phyloP scores from a whole-genome alignment of 2,113 vertebrate genomes.

The human region DNA sequence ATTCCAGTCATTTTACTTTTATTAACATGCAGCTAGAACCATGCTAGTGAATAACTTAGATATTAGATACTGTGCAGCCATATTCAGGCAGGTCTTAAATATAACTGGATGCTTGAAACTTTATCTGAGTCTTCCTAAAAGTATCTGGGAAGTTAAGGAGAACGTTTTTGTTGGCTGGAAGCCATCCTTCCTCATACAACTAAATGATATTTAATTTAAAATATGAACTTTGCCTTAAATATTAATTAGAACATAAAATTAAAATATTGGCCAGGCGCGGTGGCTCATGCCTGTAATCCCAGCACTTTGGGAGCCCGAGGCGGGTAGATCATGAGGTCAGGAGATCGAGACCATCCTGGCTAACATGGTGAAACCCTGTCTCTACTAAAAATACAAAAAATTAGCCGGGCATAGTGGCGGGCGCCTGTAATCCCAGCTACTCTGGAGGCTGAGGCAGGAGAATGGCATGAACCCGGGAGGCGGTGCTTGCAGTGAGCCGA shows the following conservation, averaged over 20 bases:
- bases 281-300: too few relatives aligned
- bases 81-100: conserved; percentile 46
- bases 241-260: conserved; percentile 67
- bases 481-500: too few relatives aligned
- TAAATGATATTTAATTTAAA: conserved; percentile 82
- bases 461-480: too few relatives aligned
- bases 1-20: conserved; percentile 74
- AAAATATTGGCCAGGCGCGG: too few relatives aligned
- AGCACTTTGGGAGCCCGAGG: too few relatives aligned
- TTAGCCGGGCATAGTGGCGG: too few relatives aligned
- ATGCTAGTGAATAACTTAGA: conserved; percentile 67
- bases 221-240: conserved; percentile 77
- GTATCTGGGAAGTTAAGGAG: conserved; percentile 75
- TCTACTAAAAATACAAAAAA: too few relatives aligned
- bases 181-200: conserved; percentile 71
- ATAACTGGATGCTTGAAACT: conserved; percentile 76
- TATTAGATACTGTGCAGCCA: conserved; percentile 63
- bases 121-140: conserved; percentile 75
- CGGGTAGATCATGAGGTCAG: too few relatives aligned
- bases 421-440: too few relatives aligned
- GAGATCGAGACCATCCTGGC: too few relatives aligned
- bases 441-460: too few relatives aligned
- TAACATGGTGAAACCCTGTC: too few relatives aligned
- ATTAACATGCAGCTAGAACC: conserved; percentile 75
- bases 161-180: conserved; percentile 73